Conservation (phyloP, 2,113 vertebrate genomes). For the Megalops atlanticus region DNA sequence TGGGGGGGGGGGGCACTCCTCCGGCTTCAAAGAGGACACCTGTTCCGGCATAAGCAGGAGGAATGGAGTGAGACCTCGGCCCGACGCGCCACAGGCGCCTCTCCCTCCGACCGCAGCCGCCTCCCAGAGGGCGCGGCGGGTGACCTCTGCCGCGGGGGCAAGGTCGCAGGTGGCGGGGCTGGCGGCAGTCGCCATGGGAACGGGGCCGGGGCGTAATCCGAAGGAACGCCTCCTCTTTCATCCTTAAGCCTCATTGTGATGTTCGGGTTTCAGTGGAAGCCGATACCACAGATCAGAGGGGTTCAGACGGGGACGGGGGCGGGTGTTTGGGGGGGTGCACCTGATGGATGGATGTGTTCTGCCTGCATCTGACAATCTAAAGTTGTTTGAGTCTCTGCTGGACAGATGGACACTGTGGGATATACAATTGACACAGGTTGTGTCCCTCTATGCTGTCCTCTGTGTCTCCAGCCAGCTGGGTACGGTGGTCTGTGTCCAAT, state of each 20-base stretch:
- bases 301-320: conserved; percentile 24
- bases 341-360: background rate
- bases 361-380: background rate
- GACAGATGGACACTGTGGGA: background rate
- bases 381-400: background rate
- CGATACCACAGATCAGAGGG: conserved; percentile 58
- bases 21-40: conserved; percentile 56
- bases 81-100: conserved; percentile 44
- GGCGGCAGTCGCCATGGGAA: conserved; percentile 58
- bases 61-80: conserved; percentile 37
- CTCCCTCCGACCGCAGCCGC: conserved; percentile 40
- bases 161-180: conserved; percentile 51
- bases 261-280: conserved; percentile 70
- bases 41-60: conserved; percentile 55
- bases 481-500: too few relatives aligned
- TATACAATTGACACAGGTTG: too few relatives aligned
- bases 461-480: too few relatives aligned
- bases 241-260: conserved; percentile 63
- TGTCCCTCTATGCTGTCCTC: too few relatives aligned
- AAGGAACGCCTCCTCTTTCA: conserved; percentile 58
- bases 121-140: conserved; percentile 31
- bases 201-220: conserved; percentile 53
- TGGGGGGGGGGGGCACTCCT: conserved; percentile 29
- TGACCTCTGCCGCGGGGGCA: conserved; percentile 42
- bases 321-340: background rate